A percentile compares a stretch with the other conserved stretches of the same genome.
phyloP scores from a whole-genome alignment of 2,888 invertebrate genomes.

The Orthosia gothica region DNA sequence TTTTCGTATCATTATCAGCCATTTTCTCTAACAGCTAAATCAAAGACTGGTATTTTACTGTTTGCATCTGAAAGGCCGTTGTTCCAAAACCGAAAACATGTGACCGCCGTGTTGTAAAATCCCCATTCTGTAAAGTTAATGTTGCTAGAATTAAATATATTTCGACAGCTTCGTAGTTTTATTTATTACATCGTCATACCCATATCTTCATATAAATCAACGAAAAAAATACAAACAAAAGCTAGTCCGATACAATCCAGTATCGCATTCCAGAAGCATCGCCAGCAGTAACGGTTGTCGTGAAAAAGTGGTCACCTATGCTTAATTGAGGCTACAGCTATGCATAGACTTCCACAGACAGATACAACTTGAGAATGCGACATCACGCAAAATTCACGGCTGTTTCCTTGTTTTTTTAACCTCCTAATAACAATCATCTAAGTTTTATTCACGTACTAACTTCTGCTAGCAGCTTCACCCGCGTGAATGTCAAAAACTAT shows the following conservation, averaged over 20 bases:
- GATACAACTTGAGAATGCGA: too few species aligned
- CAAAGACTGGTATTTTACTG: neutral
- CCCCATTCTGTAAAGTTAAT: neutral
- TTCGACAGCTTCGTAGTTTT: neutral
- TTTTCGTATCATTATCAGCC: neutral
- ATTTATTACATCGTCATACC: neutral
- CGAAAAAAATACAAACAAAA: constrained; percentile 40
- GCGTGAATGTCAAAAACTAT: too few species aligned
- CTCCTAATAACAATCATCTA: too few species aligned
- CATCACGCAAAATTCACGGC: too few species aligned
- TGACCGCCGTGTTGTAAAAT: neutral
- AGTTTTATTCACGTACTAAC: too few species aligned
- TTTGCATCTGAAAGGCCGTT: neutral
- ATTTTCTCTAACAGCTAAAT: neutral
- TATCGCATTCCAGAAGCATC: constrained; percentile 69
- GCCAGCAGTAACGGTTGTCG: too few species aligned
- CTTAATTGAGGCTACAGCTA: too few species aligned
- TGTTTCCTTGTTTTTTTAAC: too few species aligned
- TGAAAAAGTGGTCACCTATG: too few species aligned
- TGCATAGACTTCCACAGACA: too few species aligned
- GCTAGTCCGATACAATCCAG: constrained; percentile 49
- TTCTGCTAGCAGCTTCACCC: too few species aligned
- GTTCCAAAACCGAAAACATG: neutral
- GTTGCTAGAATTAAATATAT: neutral
- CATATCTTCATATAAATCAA: constrained; percentile 38